Conservation (phyloP, 2,888 invertebrate species). For the Tiphia femorata region DNA sequence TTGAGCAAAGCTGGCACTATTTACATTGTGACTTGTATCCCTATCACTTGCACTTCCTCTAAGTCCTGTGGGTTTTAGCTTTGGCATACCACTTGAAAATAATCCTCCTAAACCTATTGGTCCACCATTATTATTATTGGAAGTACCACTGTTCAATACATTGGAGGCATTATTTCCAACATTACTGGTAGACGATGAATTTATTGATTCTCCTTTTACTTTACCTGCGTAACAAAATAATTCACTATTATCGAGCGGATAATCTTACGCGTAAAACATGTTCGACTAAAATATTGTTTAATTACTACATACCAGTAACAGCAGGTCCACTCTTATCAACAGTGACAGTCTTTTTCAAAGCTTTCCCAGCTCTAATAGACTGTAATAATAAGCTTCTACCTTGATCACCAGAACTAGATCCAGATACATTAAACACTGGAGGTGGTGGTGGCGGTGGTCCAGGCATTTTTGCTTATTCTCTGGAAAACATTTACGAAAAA, state of each 20-base stretch:
- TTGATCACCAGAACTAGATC: slow-evolving; percentile 69
- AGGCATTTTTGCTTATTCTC: slow-evolving; percentile 65
- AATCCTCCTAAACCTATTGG: slow-evolving; percentile 76
- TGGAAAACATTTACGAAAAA: slow-evolving; percentile 1
- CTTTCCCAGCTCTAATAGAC: slow-evolving; percentile 86
- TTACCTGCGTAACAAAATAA: slow-evolving; percentile 48
- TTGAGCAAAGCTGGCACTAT: slow-evolving; percentile 36
- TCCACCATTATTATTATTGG: slow-evolving; percentile 53
- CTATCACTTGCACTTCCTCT: slow-evolving; percentile 55
- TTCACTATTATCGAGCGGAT: background rate
- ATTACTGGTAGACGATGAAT: slow-evolving; percentile 57
- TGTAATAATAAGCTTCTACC: slow-evolving; percentile 80
- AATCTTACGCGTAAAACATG: background rate
- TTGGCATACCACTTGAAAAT: slow-evolving; percentile 88
- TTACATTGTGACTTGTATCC: slow-evolving; percentile 41
- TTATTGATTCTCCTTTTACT: slow-evolving; percentile 60
- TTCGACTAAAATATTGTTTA: background rate
- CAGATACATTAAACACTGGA: slow-evolving; percentile 71
- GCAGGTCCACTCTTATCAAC: slow-evolving; percentile 90
- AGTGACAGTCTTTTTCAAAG: slow-evolving; percentile 88
- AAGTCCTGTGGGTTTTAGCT: slow-evolving; percentile 79
- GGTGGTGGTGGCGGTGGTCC: slow-evolving; percentile 77
- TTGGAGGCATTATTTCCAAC: slow-evolving; percentile 38
- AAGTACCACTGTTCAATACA: slow-evolving; percentile 35
- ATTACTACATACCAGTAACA: slow-evolving; percentile 74